Evolutionary conservation across 2,113 vertebrate genomes (phyloP).

Genomic region (Riparia riparia): DNA sequence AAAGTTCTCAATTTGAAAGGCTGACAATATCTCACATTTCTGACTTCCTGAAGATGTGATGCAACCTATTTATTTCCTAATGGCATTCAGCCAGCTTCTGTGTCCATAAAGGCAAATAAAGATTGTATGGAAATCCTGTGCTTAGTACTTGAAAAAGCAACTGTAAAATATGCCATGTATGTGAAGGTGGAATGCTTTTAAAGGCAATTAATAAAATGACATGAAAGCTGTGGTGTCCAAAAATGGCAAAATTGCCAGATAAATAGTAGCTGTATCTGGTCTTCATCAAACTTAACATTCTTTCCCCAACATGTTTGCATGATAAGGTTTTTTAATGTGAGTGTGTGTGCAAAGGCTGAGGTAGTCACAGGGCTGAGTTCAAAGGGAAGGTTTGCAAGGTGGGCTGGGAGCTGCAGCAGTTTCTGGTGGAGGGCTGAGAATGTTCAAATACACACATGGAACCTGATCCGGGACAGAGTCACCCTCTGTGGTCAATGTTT

Average conservation of each 20-base stretch:
- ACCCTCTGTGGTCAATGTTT: not conserved
- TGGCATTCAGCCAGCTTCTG: not conserved
- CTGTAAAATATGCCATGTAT: not conserved
- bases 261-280: not conserved
- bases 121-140: not conserved
- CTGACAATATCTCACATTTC: not conserved
- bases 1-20: not conserved
- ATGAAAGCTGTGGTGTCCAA: not conserved
- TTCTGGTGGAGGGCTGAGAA: not conserved
- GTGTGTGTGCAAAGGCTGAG: not conserved
- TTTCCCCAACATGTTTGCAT: not conserved
- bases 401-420: fast-evolving
- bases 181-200: not conserved
- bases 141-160: not conserved
- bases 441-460: not conserved
- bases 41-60: not conserved
- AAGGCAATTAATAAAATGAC: not conserved
- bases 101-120: not conserved
- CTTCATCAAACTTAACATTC: not conserved
- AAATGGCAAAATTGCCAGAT: not conserved
- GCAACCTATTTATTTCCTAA: not conserved
- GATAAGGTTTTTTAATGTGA: not conserved
- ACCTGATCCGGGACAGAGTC: not conserved
- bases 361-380: not conserved
- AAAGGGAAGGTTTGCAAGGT: not conserved